These are phyloP conservation scores for Geococcyx californianus DNA, from an alignment of 2,113 vertebrate species.

Conservation along the genomic window DNA sequence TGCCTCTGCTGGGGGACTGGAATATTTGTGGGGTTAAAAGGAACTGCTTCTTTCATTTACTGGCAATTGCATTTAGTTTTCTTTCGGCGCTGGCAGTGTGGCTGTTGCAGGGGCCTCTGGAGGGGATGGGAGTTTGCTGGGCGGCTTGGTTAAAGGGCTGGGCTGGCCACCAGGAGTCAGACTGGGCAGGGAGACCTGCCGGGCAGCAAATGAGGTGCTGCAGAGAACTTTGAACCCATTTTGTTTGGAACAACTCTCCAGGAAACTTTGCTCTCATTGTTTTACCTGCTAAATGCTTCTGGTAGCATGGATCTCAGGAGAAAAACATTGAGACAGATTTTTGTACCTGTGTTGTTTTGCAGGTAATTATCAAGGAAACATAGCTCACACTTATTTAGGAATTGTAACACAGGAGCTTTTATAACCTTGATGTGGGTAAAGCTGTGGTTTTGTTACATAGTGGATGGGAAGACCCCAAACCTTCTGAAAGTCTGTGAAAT, in stretches of 20 bases:
- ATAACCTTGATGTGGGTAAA: neutral
- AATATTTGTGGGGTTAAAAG: neutral
- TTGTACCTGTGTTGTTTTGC: neutral
- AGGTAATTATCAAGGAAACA: neutral
- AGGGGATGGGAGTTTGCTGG: neutral
- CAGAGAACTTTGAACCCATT: neutral
- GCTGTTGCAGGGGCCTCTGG: neutral
- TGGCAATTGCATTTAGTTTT: neutral
- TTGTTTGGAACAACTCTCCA: neutral
- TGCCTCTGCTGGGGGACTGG: neutral
- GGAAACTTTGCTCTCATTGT: neutral
- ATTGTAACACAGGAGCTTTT: neutral
- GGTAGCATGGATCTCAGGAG: neutral
- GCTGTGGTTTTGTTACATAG: neutral
- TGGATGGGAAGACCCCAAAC: neutral
- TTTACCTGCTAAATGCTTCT: neutral
- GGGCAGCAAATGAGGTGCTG: neutral
- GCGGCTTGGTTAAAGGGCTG: too few relatives aligned
- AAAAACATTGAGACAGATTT: neutral
- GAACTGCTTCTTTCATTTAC: neutral
- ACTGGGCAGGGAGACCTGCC: neutral
- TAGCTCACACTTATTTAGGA: neutral
- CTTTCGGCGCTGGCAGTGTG: neutral
- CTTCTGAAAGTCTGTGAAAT: neutral
- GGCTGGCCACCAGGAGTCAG: neutral